These are phyloP conservation scores for Amblyopsis rosae DNA, from an alignment of 2,113 vertebrate genomes.

Conservation along the genomic window DNA sequence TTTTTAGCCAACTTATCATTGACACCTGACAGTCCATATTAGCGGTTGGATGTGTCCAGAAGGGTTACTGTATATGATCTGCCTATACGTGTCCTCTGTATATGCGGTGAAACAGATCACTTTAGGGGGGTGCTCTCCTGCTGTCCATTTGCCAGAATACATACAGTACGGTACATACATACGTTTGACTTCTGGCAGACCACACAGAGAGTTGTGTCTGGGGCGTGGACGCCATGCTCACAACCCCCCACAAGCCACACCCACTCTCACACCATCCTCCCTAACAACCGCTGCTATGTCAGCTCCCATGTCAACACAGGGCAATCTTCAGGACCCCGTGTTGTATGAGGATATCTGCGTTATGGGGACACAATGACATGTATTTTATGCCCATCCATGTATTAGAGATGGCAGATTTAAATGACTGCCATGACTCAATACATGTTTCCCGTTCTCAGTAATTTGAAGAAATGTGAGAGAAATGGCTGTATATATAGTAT, in stretches of 20 bases:
- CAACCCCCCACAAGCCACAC: background rate
- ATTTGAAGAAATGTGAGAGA: background rate
- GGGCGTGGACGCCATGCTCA: constrained; percentile 25
- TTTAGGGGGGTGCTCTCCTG: background rate
- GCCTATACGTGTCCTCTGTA: background rate
- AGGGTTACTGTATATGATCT: no score
- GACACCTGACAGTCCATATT: no score
- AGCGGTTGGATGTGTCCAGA: no score
- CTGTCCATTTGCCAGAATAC: background rate
- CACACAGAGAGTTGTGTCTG: constrained; percentile 18
- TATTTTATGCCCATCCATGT: constrained; percentile 10
- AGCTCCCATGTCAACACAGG: constrained; percentile 31
- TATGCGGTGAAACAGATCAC: background rate
- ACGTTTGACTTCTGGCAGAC: constrained; percentile 23
- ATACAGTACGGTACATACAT: background rate
- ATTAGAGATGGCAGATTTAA: constrained; percentile 2
- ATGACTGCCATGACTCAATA: background rate
- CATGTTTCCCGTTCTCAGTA: background rate
- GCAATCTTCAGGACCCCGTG: constrained; percentile 29
- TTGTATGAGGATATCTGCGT: constrained; percentile 31
- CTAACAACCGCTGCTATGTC: constrained; percentile 34
- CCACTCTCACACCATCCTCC: background rate
- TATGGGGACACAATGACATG: constrained; percentile 18
- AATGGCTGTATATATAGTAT: no score
- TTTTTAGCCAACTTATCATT: no score